phyloP scores from a whole-genome alignment of 2,888 invertebrate genomes.

The Leptogaster cylindrica region DNA sequence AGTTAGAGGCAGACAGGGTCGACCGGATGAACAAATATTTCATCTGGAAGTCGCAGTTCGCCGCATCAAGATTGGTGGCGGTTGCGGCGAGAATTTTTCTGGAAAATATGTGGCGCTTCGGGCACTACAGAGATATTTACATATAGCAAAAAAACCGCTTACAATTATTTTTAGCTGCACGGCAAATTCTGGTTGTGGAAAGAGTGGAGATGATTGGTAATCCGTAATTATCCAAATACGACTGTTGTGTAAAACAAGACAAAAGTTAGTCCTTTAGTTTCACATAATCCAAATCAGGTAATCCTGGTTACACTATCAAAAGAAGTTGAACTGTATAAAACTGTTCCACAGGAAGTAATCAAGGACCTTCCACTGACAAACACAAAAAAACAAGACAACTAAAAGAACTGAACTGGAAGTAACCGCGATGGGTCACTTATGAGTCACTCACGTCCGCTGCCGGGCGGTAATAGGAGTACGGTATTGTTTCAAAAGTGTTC shows the following conservation, averaged over 20 bases:
- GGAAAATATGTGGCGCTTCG: not conserved
- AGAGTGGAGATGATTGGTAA: not conserved
- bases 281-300: conserved; percentile 31
- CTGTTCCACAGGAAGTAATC: too few relatives aligned
- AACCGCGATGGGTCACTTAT: not conserved
- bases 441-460: conserved; percentile 21
- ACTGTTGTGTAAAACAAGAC: not conserved
- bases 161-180: too few relatives aligned
- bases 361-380: too few relatives aligned
- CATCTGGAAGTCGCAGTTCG: not conserved
- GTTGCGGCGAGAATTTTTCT: not conserved
- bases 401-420: not conserved
- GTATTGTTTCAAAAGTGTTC: too few relatives aligned
- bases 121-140: too few relatives aligned
- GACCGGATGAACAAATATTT: not conserved
- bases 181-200: too few relatives aligned
- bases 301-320: too few relatives aligned
- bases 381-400: not conserved
- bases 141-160: not conserved
- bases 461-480: too few relatives aligned
- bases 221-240: conserved; percentile 11
- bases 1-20: not conserved
- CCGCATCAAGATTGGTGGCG: not conserved
- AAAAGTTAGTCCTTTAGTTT: not conserved
- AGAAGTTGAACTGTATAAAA: too few relatives aligned